Evolutionary conservation across 2,113 vertebrate genomes (phyloP).

Genomic region (Oxyruncus cristatus): DNA sequence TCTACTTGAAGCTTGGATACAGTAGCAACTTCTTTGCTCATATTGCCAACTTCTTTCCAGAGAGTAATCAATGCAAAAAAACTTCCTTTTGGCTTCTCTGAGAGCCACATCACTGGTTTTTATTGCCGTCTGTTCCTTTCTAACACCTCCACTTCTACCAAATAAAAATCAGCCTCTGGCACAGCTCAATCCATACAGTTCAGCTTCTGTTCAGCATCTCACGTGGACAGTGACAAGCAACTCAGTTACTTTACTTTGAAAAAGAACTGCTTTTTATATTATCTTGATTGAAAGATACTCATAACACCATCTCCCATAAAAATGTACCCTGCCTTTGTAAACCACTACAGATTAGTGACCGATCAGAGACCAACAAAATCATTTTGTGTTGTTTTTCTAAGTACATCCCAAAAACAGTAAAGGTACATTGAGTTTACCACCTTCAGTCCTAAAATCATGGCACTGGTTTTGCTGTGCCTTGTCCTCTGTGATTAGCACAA

Average conservation of each 20-base stretch:
- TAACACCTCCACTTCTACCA: slow-evolving; percentile 25
- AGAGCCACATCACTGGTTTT: not conserved
- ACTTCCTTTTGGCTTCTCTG: not conserved
- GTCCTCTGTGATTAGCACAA: not conserved
- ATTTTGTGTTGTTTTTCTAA: not conserved
- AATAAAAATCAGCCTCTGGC: slow-evolving; percentile 46
- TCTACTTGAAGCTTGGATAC: not conserved
- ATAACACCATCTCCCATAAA: not conserved
- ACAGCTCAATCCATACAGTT: not conserved
- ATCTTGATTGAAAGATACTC: not conserved
- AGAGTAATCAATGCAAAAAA: not conserved
- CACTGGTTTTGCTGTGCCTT: not conserved
- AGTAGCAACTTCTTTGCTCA: not conserved
- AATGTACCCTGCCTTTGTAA: not conserved
- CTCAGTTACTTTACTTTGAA: not conserved
- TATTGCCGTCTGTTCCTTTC: slow-evolving; percentile 16
- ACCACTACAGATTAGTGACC: not conserved
- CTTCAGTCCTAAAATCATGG: not conserved
- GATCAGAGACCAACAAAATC: not conserved
- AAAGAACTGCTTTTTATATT: not conserved
- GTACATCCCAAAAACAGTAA: not conserved
- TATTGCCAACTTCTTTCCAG: not conserved
- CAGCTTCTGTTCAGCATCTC: slow-evolving; percentile 2
- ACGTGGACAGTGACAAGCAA: not conserved
- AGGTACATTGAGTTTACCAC: not conserved